Evolutionary conservation across 1,140 invertebrate species (phyloP).

Genomic region (Nomia melanderi): DNA sequence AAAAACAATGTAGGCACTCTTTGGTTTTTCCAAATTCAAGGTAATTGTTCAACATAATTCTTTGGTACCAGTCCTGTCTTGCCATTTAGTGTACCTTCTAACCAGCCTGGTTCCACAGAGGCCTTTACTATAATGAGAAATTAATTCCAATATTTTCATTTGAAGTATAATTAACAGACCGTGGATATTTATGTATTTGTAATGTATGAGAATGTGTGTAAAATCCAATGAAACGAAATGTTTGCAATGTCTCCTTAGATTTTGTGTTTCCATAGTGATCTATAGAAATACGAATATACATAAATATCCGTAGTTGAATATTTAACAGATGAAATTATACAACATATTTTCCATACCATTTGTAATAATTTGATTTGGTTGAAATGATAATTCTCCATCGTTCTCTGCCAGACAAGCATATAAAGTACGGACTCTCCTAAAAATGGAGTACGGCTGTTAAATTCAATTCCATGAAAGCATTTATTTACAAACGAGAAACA

Average conservation of each 20-base stretch:
- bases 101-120: slow-evolving; percentile 97
- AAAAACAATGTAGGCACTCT: slow-evolving; percentile 63
- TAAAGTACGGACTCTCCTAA: slow-evolving; percentile 92
- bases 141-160: slow-evolving; percentile 41
- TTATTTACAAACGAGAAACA: neutral
- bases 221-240: no score
- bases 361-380: slow-evolving; percentile 98
- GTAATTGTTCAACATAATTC: slow-evolving; percentile 96
- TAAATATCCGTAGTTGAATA: no score
- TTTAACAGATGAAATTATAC: neutral
- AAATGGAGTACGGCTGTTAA: slow-evolving; percentile 50
- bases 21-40: slow-evolving; percentile 79
- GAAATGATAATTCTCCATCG: slow-evolving; percentile 97
- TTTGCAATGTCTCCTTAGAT: no score
- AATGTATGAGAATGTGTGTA: neutral
- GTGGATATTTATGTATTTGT: neutral
- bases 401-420: slow-evolving; percentile 98
- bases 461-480: neutral
- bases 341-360: slow-evolving; percentile 87
- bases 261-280: no score
- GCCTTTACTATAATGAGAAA: slow-evolving; percentile 87
- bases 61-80: slow-evolving; percentile 96
- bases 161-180: neutral
- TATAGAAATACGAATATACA: no score
- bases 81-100: slow-evolving; percentile 96